Percentiles rank a stretch among this genome's conserved stretches.
Evolutionary conservation across 2,113 vertebrate species (phyloP).

Genomic region (Poeciliopsis occidentalis): DNA sequence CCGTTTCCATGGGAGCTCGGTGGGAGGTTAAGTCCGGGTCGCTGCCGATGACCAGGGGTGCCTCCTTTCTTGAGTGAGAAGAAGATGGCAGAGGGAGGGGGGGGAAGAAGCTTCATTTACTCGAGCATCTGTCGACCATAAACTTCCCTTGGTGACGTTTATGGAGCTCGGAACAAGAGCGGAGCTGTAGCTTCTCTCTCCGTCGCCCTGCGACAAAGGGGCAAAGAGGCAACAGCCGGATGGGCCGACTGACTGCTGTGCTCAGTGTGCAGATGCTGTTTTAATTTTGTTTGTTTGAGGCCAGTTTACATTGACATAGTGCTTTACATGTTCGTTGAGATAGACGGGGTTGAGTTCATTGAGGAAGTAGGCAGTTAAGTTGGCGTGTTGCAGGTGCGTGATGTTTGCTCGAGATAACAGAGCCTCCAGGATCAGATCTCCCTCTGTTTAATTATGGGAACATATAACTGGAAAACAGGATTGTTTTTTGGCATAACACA

Average conservation of each 20-base stretch:
- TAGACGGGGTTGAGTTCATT: background rate
- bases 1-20: conserved; percentile 70
- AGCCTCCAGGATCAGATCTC: conserved; percentile 10
- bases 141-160: conserved; percentile 77
- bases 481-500: background rate
- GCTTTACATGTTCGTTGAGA: background rate
- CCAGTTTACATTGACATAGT: conserved; percentile 23
- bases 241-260: conserved; percentile 48
- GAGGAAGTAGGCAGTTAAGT: conserved; percentile 22
- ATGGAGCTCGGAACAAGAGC: conserved; percentile 75
- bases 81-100: conserved; percentile 37
- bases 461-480: background rate
- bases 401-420: conserved; percentile 32
- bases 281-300: conserved; percentile 40
- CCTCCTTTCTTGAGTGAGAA: conserved; percentile 51
- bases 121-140: conserved; percentile 82
- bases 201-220: conserved; percentile 60
- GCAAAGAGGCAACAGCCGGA: conserved; percentile 65
- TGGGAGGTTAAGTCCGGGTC: conserved; percentile 77
- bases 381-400: conserved; percentile 34
- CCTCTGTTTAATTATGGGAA: conserved; percentile 20
- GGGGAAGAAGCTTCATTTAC: conserved; percentile 55
- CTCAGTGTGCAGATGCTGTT: conserved; percentile 61
- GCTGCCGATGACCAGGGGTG: conserved; percentile 52
- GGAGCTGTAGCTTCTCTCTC: conserved; percentile 46